Percentiles rank a stretch among this genome's conserved stretches.
These are phyloP conservation scores for Lepidurus arcticus DNA, from an alignment of 1,140 invertebrate species.

Conservation along the genomic window DNA sequence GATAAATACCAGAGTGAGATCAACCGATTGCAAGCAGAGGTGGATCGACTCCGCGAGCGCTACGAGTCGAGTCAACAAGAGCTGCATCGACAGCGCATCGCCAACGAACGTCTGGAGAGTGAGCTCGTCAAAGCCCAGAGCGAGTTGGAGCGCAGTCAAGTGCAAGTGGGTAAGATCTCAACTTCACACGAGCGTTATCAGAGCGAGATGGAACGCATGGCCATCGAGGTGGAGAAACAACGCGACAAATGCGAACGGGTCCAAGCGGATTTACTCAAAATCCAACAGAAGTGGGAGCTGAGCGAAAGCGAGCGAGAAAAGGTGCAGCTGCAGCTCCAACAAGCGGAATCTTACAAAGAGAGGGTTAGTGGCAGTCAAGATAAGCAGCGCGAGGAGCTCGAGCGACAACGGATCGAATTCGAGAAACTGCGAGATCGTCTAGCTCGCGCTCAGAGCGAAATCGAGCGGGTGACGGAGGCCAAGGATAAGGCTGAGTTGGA, in stretches of 20 bases:
- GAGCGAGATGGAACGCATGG: constrained; percentile 56
- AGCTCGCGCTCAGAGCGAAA: constrained; percentile 38
- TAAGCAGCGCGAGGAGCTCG: constrained; percentile 53
- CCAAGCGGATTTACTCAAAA: constrained; percentile 41
- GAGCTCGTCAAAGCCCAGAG: constrained; percentile 61
- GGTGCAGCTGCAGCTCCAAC: constrained; percentile 39
- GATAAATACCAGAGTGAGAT: constrained; percentile 41
- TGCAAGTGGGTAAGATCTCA: constrained; percentile 66
- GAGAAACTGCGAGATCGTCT: constrained; percentile 42
- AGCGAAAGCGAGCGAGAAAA: constrained; percentile 43
- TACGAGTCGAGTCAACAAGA: constrained; percentile 66
- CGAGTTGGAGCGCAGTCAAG: constrained; percentile 69
- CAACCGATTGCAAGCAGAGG: constrained; percentile 54
- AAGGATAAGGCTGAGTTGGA: constrained; percentile 68
- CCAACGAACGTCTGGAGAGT: constrained; percentile 52
- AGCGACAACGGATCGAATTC: constrained; percentile 42
- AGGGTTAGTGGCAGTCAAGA: constrained; percentile 58
- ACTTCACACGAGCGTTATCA: constrained; percentile 65
- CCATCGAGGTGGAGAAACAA: constrained; percentile 79
- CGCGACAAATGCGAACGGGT: constrained; percentile 68
- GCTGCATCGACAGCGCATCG: constrained; percentile 60
- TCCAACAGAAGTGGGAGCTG: constrained; percentile 40
- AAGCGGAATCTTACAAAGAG: constrained; percentile 43
- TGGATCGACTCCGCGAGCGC: constrained; percentile 66
- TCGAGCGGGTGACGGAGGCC: constrained; percentile 34